Evolutionary conservation across 2,113 vertebrate genomes (phyloP), one percentile per base, ranked within the genome.

Genomic region (Entomyzon cyanotis): DNA sequence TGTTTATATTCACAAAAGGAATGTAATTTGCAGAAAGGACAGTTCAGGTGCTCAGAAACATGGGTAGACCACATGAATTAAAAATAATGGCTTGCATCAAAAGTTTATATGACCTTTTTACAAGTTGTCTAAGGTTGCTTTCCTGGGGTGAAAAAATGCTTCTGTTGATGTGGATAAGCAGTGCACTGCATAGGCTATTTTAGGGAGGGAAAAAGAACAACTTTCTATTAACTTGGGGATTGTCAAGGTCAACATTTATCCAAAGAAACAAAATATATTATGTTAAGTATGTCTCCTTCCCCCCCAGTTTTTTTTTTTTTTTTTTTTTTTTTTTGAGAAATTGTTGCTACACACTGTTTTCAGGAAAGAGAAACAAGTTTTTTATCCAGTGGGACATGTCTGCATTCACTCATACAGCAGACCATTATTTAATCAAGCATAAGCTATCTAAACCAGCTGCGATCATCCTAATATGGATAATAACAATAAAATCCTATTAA

Each of bases 1-100:
- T 91, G 92, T 91, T 97, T 96, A 94, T 96, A 95, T 95, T 96
- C 96, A 97, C 94, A 95, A 88, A 95, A 97, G 68, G 81, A 95
- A 82, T 77, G 80, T 89, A 93, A 96, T 92, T 93, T 97, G 64
- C 88, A 94, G 89, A 42, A 85, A 89, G 42, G 73, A 62, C 30
- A 70, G 53, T 76, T 94, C 67, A 95, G 85, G 87, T 89, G 55
- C 41, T 82, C 74, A 50, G 74, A 86, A 77, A 88, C 74, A 87
- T 0, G 5, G 49, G 31, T 23, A 93, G 70, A 70, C 42, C 35
- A 69, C 35, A 65, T 71, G 55, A 96, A 95, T 97, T 94, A 95
- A 87, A 94, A 95, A 93, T 85, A 87, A 93, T 49, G 55, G 50
- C 23, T 80, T 91, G 52, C 70, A 65, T 75, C 73, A 92, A 67